These are phyloP conservation scores for Datnioides undecimradiatus DNA, from an alignment of 2,113 vertebrate genomes.

Conservation along the genomic window DNA sequence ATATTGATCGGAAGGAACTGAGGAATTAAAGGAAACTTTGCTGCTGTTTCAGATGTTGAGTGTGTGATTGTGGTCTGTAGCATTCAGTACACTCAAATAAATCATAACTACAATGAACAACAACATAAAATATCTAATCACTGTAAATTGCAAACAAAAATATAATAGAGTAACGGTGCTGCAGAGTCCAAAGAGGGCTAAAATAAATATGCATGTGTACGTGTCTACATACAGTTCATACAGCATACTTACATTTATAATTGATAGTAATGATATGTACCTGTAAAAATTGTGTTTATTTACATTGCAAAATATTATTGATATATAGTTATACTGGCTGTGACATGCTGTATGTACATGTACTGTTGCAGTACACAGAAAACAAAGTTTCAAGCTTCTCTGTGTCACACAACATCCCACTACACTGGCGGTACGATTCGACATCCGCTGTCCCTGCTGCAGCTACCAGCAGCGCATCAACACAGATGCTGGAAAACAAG, in stretches of 20 bases:
- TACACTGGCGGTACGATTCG: not conserved
- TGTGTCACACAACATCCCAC: not conserved
- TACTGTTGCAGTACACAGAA: not conserved
- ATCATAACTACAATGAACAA: no score
- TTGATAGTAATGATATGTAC: not conserved
- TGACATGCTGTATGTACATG: not conserved
- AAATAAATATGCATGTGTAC: not conserved
- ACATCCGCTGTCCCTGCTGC: not conserved
- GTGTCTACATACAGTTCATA: not conserved
- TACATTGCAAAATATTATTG: no score
- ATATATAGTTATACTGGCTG: not conserved
- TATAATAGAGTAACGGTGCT: not conserved
- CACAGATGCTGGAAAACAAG: not conserved
- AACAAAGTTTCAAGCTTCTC: not conserved
- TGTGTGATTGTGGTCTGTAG: not conserved
- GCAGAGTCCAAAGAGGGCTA: no score
- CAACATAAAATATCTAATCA: not conserved
- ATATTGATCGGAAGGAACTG: not conserved
- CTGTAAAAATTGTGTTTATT: not conserved
- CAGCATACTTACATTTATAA: not conserved
- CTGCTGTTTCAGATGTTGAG: not conserved
- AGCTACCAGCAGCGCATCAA: not conserved
- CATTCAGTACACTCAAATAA: no score
- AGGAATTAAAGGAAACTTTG: not conserved
- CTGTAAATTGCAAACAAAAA: not conserved